Conservation (phyloP, 2,888 invertebrate species). For the Epirrita christyi region DNA sequence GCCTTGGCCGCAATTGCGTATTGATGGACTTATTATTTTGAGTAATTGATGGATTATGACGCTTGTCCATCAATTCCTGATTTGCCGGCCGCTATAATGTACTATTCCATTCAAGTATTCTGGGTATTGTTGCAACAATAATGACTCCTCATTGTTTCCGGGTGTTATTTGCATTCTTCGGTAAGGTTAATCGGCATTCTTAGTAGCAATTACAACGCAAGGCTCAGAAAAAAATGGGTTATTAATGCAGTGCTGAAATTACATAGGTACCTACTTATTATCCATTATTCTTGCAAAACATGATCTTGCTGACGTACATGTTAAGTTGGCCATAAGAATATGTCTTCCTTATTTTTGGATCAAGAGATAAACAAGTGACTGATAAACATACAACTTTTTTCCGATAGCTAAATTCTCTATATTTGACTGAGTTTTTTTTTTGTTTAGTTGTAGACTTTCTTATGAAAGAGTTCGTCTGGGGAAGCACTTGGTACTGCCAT, state of each 20-base stretch:
- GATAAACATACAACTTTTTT: no score
- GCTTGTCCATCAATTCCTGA: no score
- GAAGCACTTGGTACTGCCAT: no score
- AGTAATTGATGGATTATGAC: no score
- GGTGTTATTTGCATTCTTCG: slow-evolving; percentile 11
- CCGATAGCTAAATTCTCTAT: no score
- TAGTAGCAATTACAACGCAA: slow-evolving; percentile 13
- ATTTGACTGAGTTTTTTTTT: no score
- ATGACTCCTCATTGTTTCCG: slow-evolving; percentile 11
- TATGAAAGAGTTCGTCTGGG: no score
- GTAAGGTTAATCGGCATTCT: slow-evolving; percentile 19
- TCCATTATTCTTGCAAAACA: background rate
- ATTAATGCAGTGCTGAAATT: slow-evolving; percentile 10
- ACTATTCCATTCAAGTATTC: slow-evolving; percentile 3
- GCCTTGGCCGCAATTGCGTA: no score
- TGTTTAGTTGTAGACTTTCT: no score
- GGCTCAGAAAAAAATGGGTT: slow-evolving; percentile 16
- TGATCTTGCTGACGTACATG: background rate
- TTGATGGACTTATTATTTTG: no score
- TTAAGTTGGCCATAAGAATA: background rate
- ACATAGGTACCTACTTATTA: background rate
- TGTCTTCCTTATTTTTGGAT: background rate
- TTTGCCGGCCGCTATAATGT: no score
- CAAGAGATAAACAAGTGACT: background rate
- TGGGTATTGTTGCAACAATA: slow-evolving; percentile 6